Conservation (phyloP, 2,113 vertebrate species). For the Manacus vitellinus region DNA sequence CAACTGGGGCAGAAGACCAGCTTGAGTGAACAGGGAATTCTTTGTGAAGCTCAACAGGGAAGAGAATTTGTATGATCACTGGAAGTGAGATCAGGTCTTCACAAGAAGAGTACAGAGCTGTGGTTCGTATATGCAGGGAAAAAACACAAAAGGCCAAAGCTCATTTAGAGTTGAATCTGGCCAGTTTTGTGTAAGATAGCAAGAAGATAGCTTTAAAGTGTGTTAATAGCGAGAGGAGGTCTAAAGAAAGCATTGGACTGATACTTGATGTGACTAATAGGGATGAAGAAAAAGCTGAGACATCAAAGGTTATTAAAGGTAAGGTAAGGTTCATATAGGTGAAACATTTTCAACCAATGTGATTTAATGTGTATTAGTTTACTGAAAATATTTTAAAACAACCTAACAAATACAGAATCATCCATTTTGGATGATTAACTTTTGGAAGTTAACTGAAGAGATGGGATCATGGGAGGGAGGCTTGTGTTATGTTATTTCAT, state of each 20-base stretch:
- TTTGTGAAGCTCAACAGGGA: background rate
- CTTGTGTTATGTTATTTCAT: background rate
- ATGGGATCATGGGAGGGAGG: background rate
- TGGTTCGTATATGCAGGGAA: background rate
- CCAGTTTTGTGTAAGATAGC: background rate
- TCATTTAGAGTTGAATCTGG: background rate
- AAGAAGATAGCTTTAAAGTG: background rate
- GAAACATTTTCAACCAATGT: background rate
- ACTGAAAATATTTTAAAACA: background rate
- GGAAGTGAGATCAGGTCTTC: background rate
- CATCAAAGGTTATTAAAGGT: background rate
- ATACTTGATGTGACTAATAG: background rate
- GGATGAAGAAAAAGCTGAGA: background rate
- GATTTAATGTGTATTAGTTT: background rate
- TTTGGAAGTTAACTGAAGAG: background rate
- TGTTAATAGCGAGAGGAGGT: background rate
- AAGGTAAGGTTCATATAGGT: background rate
- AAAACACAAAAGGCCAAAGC: background rate
- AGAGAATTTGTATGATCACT: background rate
- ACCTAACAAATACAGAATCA: background rate
- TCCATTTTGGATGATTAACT: background rate
- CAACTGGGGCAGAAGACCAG: background rate
- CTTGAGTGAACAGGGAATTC: background rate
- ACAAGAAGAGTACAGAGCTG: background rate
- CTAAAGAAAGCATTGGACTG: background rate